Percentiles rank a stretch among this genome's conserved stretches.
Conservation (phyloP, 92 coral and sea anemone species). For the Umimayanthus chanpuru region DNA sequence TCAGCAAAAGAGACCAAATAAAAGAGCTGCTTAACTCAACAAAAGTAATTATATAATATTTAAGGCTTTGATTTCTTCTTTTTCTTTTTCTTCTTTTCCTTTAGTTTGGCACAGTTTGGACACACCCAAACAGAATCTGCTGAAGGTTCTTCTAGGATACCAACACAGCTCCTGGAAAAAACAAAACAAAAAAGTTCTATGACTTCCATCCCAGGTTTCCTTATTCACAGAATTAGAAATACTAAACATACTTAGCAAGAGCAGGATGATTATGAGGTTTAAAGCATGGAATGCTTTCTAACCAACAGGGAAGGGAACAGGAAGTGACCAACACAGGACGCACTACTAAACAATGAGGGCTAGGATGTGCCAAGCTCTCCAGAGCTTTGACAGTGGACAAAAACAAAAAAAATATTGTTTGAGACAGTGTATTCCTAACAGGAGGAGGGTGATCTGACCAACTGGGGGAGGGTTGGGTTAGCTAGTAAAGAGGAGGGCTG, state of each 20-base stretch:
- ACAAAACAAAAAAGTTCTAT: too few relatives aligned
- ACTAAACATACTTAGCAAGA: too few relatives aligned
- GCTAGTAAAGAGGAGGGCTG: not conserved
- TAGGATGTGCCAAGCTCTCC: too few relatives aligned
- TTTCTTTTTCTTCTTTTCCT: slow-evolving; percentile 48
- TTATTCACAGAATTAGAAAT: too few relatives aligned
- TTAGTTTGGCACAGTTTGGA: slow-evolving; percentile 3
- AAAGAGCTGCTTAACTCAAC: not conserved
- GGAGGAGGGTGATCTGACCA: not conserved
- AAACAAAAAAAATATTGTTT: too few relatives aligned
- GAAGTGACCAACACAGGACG: too few relatives aligned
- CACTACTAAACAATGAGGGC: too few relatives aligned
- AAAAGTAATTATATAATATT: not conserved
- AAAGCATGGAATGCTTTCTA: too few relatives aligned
- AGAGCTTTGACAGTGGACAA: too few relatives aligned
- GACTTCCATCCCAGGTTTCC: too few relatives aligned
- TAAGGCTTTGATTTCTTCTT: slow-evolving; percentile 42
- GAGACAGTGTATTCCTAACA: not conserved
- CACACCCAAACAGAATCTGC: slow-evolving; percentile 24
- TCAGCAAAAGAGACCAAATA: not conserved
- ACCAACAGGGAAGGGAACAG: too few relatives aligned
- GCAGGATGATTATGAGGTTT: too few relatives aligned
- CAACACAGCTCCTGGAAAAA: slow-evolving; percentile 40
- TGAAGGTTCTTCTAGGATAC: slow-evolving; percentile 22
- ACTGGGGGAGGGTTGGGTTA: not conserved